Percentiles rank a stretch among this genome's conserved stretches.
phyloP scores from a whole-genome alignment of 2,797 vertebrate genomes.

The Carcharodon carcharias region DNA sequence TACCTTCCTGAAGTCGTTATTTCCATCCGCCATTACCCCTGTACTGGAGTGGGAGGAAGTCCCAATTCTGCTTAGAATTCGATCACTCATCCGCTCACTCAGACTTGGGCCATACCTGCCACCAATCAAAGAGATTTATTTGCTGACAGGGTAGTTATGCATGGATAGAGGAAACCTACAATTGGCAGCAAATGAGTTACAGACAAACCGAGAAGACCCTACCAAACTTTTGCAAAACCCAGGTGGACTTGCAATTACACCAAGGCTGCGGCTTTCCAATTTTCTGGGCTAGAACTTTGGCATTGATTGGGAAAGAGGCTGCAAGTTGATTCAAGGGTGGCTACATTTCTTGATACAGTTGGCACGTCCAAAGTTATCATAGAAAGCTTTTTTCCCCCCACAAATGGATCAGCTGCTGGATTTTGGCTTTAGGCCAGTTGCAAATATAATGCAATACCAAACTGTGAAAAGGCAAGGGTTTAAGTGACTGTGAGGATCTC shows the following conservation, averaged over 20 bases:
- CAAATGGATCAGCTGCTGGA: neutral
- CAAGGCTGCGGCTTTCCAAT: neutral
- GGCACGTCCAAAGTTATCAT: neutral
- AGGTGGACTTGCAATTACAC: neutral
- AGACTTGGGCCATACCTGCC: constrained; percentile 44
- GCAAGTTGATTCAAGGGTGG: neutral
- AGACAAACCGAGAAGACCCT: neutral
- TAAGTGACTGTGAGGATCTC: neutral
- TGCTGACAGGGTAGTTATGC: too few relatives aligned
- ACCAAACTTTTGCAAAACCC: neutral
- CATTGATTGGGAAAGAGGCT: neutral
- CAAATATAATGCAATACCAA: neutral
- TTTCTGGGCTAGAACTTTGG: neutral
- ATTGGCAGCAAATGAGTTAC: neutral
- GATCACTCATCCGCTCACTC: constrained; percentile 41
- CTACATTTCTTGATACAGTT: neutral
- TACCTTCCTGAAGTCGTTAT: constrained; percentile 47
- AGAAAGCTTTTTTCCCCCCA: neutral
- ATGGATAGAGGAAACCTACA: neutral
- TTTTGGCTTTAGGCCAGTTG: neutral
- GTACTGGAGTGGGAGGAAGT: constrained; percentile 36
- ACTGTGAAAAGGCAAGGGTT: neutral
- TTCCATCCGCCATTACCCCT: constrained; percentile 38
- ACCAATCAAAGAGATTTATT: neutral
- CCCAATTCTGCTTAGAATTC: constrained; percentile 42